phyloP scores from a whole-genome alignment of 2,113 vertebrate genomes.

The Neogobius melanostomus region DNA sequence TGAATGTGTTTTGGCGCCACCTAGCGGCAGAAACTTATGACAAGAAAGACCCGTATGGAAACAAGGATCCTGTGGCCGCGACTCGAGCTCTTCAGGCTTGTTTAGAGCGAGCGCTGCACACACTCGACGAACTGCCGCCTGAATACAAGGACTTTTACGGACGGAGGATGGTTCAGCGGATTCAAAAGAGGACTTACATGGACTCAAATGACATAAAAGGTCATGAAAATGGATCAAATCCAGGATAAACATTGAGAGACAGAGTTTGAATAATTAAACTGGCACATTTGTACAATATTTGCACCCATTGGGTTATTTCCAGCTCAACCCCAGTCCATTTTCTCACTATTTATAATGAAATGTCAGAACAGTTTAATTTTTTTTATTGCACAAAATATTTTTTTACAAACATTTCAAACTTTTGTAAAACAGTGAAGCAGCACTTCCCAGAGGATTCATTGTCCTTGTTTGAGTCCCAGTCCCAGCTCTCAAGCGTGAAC shows the following conservation, averaged over 20 bases:
- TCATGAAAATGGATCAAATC: conserved; percentile 18
- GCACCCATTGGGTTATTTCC: too few species aligned
- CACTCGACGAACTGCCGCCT: conserved; percentile 86
- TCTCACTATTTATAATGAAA: too few species aligned
- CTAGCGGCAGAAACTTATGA: conserved; percentile 87
- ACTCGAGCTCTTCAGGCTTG: conserved; percentile 84
- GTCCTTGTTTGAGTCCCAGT: conserved; percentile 34
- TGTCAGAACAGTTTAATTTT: conserved; percentile 3
- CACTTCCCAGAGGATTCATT: conserved; percentile 43
- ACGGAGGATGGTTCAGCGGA: conserved; percentile 88
- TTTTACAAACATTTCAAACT: conserved; percentile 71
- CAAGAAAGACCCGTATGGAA: conserved; percentile 91
- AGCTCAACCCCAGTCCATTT: too few species aligned
- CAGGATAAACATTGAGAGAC: conserved; percentile 23
- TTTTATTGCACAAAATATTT: conserved; percentile 74
- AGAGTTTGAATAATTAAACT: neutral
- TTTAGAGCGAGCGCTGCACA: conserved; percentile 86
- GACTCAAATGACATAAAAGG: neutral
- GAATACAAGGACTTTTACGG: conserved; percentile 95
- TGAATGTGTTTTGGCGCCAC: conserved; percentile 96
- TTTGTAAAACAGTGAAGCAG: conserved; percentile 74
- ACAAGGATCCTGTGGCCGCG: conserved; percentile 89
- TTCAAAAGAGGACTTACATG: conserved; percentile 82
- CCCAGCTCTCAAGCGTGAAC: conserved; percentile 15
- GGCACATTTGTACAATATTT: neutral